A percentile compares a stretch with the other conserved stretches of the same genome.
Evolutionary conservation across 2,888 invertebrate species (phyloP).

Genomic region (Lucinisca nassula): DNA sequence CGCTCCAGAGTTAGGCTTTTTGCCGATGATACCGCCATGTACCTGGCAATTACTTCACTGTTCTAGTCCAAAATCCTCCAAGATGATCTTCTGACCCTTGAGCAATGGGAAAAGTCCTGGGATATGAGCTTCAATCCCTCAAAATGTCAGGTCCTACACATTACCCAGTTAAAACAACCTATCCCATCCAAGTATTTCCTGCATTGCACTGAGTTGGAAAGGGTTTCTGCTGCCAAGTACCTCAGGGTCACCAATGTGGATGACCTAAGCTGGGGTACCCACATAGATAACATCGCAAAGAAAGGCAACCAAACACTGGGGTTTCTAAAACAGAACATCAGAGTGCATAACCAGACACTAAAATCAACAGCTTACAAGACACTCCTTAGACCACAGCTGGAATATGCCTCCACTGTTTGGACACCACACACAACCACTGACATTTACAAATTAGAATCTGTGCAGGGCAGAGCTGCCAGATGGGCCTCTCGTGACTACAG

Average conservation of each 20-base stretch:
- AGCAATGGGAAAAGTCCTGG: neutral
- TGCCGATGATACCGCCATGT: no score
- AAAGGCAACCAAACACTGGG: neutral
- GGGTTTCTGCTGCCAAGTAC: neutral
- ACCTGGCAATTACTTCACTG: no score
- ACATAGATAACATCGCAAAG: neutral
- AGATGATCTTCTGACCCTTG: no score
- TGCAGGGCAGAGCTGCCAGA: neutral
- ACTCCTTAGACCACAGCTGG: neutral
- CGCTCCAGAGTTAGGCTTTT: no score
- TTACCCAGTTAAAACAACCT: neutral
- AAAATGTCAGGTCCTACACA: no score
- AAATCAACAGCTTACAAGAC: neutral
- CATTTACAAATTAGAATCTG: constrained; percentile 1
- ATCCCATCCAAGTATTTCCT: neutral
- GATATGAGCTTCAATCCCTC: neutral
- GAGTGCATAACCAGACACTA: neutral
- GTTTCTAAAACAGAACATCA: neutral
- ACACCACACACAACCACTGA: neutral
- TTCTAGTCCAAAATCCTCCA: no score
- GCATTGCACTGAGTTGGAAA: neutral
- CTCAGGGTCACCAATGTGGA: neutral
- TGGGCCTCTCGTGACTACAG: neutral
- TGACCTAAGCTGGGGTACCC: neutral
- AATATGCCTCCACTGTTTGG: neutral